Conservation (phyloP, 1,140 invertebrate genomes). For the Pachypeltis micranthus region DNA sequence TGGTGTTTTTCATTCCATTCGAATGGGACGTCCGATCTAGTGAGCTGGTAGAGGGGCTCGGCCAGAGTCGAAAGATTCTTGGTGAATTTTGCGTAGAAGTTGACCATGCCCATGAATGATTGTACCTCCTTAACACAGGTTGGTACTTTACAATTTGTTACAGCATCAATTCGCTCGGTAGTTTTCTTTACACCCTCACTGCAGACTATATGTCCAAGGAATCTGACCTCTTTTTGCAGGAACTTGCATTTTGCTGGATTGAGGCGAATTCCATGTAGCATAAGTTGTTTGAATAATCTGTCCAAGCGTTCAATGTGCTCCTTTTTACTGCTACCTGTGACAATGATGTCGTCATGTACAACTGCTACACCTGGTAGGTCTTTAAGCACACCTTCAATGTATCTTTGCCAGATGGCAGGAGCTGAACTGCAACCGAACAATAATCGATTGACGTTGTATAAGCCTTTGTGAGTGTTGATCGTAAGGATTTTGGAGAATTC, state of each 20-base stretch:
- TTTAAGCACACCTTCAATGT: not conserved
- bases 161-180: not conserved
- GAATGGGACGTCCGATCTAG: no score
- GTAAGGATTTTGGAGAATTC: not conserved
- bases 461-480: not conserved
- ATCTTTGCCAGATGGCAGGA: not conserved
- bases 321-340: not conserved
- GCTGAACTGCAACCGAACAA: not conserved
- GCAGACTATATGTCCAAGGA: not conserved
- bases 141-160: not conserved
- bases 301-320: not conserved
- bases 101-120: no score
- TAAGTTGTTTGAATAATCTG: not conserved
- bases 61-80: no score
- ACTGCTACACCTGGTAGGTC: not conserved
- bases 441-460: not conserved
- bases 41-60: no score
- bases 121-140: not conserved
- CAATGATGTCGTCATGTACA: not conserved
- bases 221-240: not conserved
- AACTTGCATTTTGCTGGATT: constrained; percentile 4
- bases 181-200: not conserved
- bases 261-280: not conserved
- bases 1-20: no score
- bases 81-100: no score